Percentiles rank a stretch among this genome's conserved stretches.
Conservation (phyloP, 1,140 invertebrate genomes). For the Lepidurus apus region DNA sequence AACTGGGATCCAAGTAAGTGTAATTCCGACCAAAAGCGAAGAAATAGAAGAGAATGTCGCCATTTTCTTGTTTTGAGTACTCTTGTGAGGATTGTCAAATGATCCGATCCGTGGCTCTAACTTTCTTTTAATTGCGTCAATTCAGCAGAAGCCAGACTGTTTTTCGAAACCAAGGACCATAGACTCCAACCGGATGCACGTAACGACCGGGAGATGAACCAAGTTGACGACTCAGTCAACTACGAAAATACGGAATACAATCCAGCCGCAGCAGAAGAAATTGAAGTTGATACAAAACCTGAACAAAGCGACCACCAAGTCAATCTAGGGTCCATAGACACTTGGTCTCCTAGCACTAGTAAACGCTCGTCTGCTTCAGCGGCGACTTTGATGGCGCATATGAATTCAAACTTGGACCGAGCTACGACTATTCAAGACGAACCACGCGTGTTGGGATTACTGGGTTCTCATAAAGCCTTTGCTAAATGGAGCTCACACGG, state of each 20-base stretch:
- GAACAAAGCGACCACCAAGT: background rate
- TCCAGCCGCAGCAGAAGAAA: background rate
- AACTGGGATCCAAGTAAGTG: background rate
- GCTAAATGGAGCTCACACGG: background rate
- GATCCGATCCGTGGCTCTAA: background rate
- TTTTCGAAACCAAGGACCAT: background rate
- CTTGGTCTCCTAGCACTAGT: background rate
- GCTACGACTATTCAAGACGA: background rate
- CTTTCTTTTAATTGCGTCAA: conserved; percentile 3
- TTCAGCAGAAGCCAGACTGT: conserved; percentile 7
- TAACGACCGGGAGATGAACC: background rate
- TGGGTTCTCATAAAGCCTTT: background rate
- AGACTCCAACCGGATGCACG: background rate
- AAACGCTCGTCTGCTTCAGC: background rate
- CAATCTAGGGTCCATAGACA: background rate
- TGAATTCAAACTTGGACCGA: background rate
- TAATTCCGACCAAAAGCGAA: background rate
- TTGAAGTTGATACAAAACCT: background rate
- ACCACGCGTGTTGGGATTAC: background rate
- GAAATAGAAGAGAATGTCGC: background rate
- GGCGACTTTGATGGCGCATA: background rate
- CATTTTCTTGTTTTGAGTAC: no score
- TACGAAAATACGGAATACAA: background rate
- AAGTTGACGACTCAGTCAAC: background rate
- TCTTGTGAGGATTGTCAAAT: no score